Conservation (phyloP, 2,113 vertebrate species). For the Megaceryle maxima region DNA sequence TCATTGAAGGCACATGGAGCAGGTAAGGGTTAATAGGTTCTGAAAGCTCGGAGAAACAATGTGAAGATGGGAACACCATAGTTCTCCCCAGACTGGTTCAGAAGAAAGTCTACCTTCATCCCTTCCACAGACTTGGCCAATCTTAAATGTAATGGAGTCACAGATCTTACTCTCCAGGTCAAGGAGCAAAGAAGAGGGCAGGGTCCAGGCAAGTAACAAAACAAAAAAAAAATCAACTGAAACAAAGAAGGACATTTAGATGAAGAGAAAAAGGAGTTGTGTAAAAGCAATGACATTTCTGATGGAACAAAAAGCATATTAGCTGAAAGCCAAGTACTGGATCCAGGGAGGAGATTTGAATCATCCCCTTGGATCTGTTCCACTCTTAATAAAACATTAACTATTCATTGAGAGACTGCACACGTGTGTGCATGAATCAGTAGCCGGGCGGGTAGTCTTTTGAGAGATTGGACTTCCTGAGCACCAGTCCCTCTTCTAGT, state of each 20-base stretch:
- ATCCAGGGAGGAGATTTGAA: conserved; percentile 37
- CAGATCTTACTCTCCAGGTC: neutral
- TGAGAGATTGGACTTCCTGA: conserved; percentile 44
- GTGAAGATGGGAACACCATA: neutral
- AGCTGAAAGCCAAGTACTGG: conserved; percentile 50
- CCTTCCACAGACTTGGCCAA: neutral
- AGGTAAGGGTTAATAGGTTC: neutral
- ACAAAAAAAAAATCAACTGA: neutral
- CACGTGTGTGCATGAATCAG: conserved; percentile 55
- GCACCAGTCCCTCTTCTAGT: neutral
- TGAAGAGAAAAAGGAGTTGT: conserved; percentile 1
- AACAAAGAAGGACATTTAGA: conserved; percentile 55
- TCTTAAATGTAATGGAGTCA: neutral
- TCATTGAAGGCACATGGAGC: rapidly evolving
- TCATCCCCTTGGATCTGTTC: conserved; percentile 42
- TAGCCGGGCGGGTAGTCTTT: conserved; percentile 4
- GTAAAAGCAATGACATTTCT: conserved; percentile 36
- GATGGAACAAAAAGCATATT: conserved; percentile 54
- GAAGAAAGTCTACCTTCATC: neutral
- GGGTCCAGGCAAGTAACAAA: neutral
- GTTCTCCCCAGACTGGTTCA: neutral
- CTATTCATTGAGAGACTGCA: conserved; percentile 23
- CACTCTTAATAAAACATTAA: conserved; percentile 54
- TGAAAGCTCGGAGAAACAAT: rapidly evolving
- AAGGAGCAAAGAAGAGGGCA: neutral